Evolutionary conservation across 2,113 vertebrate genomes (phyloP).

Genomic region (Menidia beryllina): DNA sequence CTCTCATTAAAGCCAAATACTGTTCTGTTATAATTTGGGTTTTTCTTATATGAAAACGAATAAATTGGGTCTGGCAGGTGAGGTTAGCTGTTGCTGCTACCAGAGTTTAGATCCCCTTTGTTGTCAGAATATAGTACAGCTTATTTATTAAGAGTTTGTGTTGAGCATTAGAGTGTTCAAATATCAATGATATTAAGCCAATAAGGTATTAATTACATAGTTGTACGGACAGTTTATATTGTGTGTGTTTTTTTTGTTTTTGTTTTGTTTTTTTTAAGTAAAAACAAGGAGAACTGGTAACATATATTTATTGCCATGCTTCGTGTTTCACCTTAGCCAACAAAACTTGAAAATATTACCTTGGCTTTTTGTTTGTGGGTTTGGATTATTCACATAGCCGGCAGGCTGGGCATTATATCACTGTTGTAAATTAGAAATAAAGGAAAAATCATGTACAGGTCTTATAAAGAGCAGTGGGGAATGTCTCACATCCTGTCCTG

Average conservation of each 20-base stretch:
- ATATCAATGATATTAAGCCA: not conserved
- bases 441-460: not conserved
- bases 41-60: not conserved
- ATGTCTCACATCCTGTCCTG: too few relatives aligned
- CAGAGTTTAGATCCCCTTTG: not conserved
- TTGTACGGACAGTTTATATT: too few relatives aligned
- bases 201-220: not conserved
- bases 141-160: too few relatives aligned
- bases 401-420: too few relatives aligned
- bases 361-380: too few relatives aligned
- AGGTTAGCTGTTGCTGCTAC: slow-evolving; percentile 15
- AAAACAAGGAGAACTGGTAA: not conserved
- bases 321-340: not conserved
- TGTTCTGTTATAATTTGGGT: not conserved
- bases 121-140: not conserved
- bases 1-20: not conserved
- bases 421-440: not conserved
- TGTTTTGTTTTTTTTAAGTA: too few relatives aligned
- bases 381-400: too few relatives aligned
- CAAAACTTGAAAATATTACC: too few relatives aligned
- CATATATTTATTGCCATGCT: not conserved
- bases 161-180: not conserved
- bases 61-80: not conserved
- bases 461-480: not conserved
- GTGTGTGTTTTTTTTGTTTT: too few relatives aligned